Evolutionary conservation across 2,888 invertebrate species (phyloP), one percentile per base, ranked within the genome.

Genomic region (Cheilosia soror): DNA sequence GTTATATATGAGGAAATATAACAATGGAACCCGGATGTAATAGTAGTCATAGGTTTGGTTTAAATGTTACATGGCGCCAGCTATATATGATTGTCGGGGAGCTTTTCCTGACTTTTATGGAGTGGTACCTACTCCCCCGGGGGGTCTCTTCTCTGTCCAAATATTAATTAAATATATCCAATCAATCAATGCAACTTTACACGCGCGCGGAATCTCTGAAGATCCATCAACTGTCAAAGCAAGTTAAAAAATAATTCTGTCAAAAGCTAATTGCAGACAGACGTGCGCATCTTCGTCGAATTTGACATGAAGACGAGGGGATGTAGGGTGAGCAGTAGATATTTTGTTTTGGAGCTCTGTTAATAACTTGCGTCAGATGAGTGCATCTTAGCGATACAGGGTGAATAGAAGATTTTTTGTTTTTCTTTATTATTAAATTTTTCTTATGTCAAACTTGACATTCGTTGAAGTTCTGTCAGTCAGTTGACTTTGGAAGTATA

Each of bases 21-120:
- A 57, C 3, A 40, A 37, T 47, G 27, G 49, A 60, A 84, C 75
- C 84, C 84, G 80, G 80, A 84, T 84, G 65, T 44, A 33, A 69
- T 71, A 75, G 80, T 80, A 80, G 31, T 25, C 20, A 6, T 62
- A 29, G 33, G 73, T 55, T 53, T 65, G 53, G 13, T 20, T 53
- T n/a, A n/a, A 40, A 25, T 81, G 76, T 76, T 40, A 57, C 27
- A 51, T 81, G 76, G 58, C 81, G 76, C 40, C 55, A 37, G 40
- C 33, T 29, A n/a, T 13, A 58, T 37, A 4, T n/a, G n/a, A 31
- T 31, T 31, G 69, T 47, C 53, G 57, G 25, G 25, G 51, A 13
- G 68, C 55, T 55, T 40, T 53, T 37, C 6, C 6, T 11, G n/a
- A 5, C 27, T 13, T 25, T 37, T 25, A 15, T 27, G 15, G 44